Evolutionary conservation across 2,888 invertebrate species (phyloP).

Genomic region (Xylota segnis): DNA sequence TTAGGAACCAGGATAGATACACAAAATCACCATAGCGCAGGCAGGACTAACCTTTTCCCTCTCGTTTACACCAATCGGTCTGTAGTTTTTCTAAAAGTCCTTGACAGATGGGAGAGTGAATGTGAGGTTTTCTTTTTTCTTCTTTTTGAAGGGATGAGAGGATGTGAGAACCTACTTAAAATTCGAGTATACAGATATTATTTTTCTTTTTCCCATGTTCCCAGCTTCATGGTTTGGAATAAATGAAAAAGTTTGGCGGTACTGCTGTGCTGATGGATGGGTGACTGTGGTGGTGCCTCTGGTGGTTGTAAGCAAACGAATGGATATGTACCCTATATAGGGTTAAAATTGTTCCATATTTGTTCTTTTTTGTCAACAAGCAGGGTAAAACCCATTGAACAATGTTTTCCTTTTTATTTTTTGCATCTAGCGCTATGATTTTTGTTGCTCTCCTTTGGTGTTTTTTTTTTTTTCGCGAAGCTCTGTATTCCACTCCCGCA

Average conservation of each 20-base stretch:
- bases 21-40: constrained; percentile 58
- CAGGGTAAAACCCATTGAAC: constrained; percentile 59
- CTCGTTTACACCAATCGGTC: constrained; percentile 64
- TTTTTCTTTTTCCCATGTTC: constrained; percentile 45
- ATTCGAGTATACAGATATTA: constrained; percentile 42
- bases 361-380: constrained; percentile 57
- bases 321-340: constrained; percentile 36
- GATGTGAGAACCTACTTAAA: constrained; percentile 67
- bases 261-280: constrained; percentile 46
- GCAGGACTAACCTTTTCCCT: constrained; percentile 60
- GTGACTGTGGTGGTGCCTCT: constrained; percentile 54
- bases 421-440: constrained; percentile 35
- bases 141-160: constrained; percentile 16
- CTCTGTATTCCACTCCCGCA: constrained; percentile 22
- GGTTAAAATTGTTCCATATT: constrained; percentile 41
- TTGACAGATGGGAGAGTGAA: constrained; percentile 69
- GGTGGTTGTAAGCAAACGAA: constrained; percentile 48
- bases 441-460: constrained; percentile 47
- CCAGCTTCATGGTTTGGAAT: constrained; percentile 26
- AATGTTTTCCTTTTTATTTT: constrained; percentile 37
- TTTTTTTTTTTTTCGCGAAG: constrained; percentile 63
- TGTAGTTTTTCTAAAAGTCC: constrained; percentile 68
- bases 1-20: constrained; percentile 70
- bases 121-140: constrained; percentile 50
- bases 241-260: constrained; percentile 54